Conservation (phyloP, 2,797 vertebrate species). For the Limnodromus scolopaceus region DNA sequence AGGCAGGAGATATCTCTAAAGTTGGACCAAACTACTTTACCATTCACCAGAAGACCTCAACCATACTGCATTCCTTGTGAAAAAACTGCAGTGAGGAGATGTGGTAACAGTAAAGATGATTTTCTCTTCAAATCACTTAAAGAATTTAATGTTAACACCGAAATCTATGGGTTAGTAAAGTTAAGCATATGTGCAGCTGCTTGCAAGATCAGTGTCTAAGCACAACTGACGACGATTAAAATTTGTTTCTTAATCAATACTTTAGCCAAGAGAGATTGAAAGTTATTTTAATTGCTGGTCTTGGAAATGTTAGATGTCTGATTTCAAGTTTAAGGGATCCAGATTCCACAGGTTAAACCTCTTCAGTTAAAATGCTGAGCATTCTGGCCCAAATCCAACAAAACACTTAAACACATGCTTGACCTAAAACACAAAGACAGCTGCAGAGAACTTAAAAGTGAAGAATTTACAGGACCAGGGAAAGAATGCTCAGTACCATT, state of each 20-base stretch:
- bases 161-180: not conserved
- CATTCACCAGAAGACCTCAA: not conserved
- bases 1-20: not conserved
- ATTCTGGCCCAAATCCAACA: slow-evolving; percentile 36
- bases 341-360: slow-evolving; percentile 37
- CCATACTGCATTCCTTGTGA: not conserved
- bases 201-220: not conserved
- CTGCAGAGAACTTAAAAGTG: slow-evolving; percentile 21
- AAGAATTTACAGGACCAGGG: slow-evolving; percentile 5
- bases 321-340: slow-evolving; percentile 29
- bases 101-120: not conserved
- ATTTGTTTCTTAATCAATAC: slow-evolving; percentile 43
- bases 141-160: not conserved
- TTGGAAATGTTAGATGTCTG: slow-evolving; percentile 16
- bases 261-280: slow-evolving; percentile 2
- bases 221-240: not conserved
- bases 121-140: not conserved
- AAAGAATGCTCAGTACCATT: not conserved
- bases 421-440: slow-evolving; percentile 25
- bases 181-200: not conserved
- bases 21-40: not conserved
- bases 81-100: not conserved
- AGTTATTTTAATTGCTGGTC: slow-evolving; percentile 32
- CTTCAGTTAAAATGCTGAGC: not conserved
- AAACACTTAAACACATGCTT: slow-evolving; percentile 54